Conservation (phyloP, 2,797 vertebrate species). For the Sphaeramia orbicularis region DNA sequence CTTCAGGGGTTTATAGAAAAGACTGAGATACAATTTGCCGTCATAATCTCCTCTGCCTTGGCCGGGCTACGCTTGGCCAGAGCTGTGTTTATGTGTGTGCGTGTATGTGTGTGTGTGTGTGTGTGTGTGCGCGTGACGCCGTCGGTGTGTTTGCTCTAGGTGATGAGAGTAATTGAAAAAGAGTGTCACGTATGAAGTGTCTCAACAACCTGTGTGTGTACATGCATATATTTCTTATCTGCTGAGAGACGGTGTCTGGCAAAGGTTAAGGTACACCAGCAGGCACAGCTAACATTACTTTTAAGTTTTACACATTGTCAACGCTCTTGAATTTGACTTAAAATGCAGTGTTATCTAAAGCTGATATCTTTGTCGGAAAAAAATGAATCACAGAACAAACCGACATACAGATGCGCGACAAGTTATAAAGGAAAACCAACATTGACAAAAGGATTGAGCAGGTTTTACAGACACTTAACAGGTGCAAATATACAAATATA, state of each 20-base stretch:
- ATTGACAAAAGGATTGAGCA: no score
- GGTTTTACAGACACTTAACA: no score
- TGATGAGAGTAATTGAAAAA: constrained; percentile 47
- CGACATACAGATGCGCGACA: no score
- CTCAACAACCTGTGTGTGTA: constrained; percentile 25
- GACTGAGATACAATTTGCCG: constrained; percentile 67
- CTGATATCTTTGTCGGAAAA: no score
- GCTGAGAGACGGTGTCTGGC: constrained; percentile 10
- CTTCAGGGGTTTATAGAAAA: constrained; percentile 61
- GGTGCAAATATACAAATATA: no score
- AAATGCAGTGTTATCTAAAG: no score
- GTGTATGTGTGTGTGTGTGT: constrained; percentile 14
- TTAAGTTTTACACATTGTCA: no score
- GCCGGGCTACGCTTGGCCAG: constrained; percentile 44
- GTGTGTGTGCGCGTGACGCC: constrained; percentile 21
- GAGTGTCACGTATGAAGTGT: constrained; percentile 43
- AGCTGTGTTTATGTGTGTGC: constrained; percentile 12
- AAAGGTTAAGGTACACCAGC: constrained; percentile 5
- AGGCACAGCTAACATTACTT: no score
- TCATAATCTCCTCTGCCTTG: constrained; percentile 59
- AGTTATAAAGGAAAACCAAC: no score
- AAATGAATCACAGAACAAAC: no score
- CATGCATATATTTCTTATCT: constrained; percentile 25
- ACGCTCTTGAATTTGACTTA: no score
- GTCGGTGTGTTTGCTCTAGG: constrained; percentile 39